Evolutionary conservation across 2,113 vertebrate species (phyloP).

Genomic region (Mesoclemmys tuberculata): DNA sequence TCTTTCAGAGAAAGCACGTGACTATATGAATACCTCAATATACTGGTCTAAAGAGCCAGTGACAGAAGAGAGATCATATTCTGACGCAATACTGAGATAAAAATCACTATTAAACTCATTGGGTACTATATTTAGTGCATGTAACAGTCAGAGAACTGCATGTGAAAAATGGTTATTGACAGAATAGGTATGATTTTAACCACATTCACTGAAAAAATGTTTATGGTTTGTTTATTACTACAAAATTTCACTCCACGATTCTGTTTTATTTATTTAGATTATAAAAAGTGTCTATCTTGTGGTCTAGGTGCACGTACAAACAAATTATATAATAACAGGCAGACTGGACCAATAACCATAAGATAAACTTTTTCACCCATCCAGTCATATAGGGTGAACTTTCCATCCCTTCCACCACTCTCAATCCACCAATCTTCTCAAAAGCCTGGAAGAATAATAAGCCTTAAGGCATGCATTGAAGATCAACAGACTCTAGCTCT

Average conservation of each 20-base stretch:
- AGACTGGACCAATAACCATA: not conserved
- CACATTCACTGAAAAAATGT: not conserved
- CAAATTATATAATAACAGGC: not conserved
- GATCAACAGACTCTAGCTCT: not conserved
- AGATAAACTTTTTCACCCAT: not conserved
- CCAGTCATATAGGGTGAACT: not conserved
- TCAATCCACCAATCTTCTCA: not conserved
- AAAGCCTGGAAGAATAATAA: not conserved
- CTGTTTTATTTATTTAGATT: not conserved
- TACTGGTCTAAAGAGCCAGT: conserved; percentile 12
- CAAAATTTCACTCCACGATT: not conserved
- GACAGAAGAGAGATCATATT: not conserved
- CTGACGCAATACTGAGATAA: conserved; percentile 28
- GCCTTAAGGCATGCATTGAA: not conserved
- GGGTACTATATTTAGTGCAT: not conserved
- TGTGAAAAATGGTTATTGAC: not conserved
- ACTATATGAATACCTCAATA: conserved; percentile 33
- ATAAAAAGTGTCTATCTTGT: not conserved
- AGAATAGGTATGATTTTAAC: conserved; percentile 9
- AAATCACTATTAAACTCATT: conserved; percentile 3
- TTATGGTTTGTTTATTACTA: rapidly evolving
- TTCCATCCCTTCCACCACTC: not conserved
- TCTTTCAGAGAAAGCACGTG: conserved; percentile 18
- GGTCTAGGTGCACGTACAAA: not conserved
- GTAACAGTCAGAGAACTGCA: not conserved